A percentile compares a stretch with the other conserved stretches of the same genome.
Evolutionary conservation across 1,140 invertebrate species (phyloP).

Genomic region (Acyrthosiphon pisum): DNA sequence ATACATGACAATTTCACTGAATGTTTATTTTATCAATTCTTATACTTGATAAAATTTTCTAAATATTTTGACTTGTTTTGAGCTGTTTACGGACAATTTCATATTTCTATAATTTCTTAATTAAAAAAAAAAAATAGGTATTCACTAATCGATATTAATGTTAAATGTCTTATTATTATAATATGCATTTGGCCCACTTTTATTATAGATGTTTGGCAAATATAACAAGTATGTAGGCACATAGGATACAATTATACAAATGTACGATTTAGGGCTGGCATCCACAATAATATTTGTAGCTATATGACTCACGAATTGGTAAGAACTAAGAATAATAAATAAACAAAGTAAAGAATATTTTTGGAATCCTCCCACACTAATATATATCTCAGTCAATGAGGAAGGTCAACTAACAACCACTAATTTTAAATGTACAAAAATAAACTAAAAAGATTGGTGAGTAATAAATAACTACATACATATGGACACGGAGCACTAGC

Average conservation of each 20-base stretch:
- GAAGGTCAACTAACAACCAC: neutral
- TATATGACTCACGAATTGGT: neutral
- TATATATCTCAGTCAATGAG: neutral
- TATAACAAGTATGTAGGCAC: neutral
- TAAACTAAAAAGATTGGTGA: neutral
- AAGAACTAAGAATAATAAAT: neutral
- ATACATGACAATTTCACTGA: no score
- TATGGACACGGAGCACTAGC: neutral
- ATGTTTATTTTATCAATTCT: no score
- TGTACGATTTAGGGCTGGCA: neutral
- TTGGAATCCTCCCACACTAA: slow-evolving; percentile 8
- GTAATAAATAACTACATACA: neutral
- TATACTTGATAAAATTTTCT: no score
- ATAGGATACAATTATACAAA: neutral
- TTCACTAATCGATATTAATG: no score
- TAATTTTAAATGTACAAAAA: neutral
- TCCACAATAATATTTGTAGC: slow-evolving; percentile 35
- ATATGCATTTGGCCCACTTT: neutral
- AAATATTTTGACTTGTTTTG: no score
- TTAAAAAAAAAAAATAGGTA: no score
- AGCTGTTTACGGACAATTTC: no score
- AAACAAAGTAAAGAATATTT: slow-evolving; percentile 30
- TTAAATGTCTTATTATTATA: neutral
- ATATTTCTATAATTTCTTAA: no score
- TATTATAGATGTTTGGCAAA: neutral